Evolutionary conservation across 2,888 invertebrate genomes (phyloP).

Genomic region (Platycnemis pennipes): DNA sequence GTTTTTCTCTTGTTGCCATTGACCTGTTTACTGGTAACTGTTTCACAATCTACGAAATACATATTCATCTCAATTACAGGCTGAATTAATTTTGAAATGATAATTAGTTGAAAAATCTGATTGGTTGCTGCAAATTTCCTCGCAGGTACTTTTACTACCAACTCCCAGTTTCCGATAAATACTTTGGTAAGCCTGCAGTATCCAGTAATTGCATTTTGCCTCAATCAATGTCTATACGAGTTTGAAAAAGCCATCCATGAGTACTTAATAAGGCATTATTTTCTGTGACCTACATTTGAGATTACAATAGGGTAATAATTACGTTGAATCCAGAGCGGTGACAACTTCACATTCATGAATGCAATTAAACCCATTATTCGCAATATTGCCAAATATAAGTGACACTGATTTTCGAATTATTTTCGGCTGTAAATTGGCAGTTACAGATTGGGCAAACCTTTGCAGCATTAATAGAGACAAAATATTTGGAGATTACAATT

Average conservation of each 20-base stretch:
- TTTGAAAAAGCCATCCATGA: not conserved
- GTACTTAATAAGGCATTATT: conserved; percentile 1
- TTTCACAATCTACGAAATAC: too few species aligned
- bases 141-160: not conserved
- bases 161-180: not conserved
- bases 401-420: not conserved
- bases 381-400: not conserved
- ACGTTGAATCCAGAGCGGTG: not conserved
- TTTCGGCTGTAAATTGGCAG: not conserved
- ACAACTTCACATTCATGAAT: not conserved
- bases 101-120: too few species aligned
- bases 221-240: not conserved
- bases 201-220: not conserved
- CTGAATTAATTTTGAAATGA: too few species aligned
- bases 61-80: too few species aligned
- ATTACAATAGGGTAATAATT: not conserved
- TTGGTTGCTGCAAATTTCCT: too few species aligned
- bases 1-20: too few species aligned
- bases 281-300: not conserved
- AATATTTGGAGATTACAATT: not conserved
- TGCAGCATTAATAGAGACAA: not conserved
- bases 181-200: not conserved
- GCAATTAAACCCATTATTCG: not conserved
- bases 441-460: not conserved
- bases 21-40: too few species aligned